Conservation (phyloP, 2,113 vertebrate species). For the Australoheros scitulus region DNA sequence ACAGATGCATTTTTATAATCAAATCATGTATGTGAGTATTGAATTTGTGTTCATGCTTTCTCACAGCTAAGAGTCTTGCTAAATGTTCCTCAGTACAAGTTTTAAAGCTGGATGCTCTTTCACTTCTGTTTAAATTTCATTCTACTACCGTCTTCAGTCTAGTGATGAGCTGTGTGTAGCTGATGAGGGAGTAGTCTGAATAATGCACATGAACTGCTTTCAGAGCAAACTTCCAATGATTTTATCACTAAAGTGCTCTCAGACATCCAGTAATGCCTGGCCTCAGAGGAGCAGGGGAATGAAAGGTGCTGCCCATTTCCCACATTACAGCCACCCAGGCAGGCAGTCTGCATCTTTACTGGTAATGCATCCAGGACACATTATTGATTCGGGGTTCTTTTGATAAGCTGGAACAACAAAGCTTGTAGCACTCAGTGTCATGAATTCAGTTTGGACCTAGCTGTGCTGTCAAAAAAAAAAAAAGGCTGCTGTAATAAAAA, state of each 20-base stretch:
- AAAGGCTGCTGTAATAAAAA: background rate
- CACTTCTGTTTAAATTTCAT: conserved; percentile 15
- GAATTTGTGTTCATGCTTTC: background rate
- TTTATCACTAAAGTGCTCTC: conserved; percentile 65
- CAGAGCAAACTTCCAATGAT: conserved; percentile 43
- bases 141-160: background rate
- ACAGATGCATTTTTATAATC: conserved; percentile 23
- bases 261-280: conserved; percentile 48
- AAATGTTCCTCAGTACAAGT: background rate
- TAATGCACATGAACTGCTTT: conserved; percentile 52
- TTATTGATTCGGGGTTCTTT: conserved; percentile 49
- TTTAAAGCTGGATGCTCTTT: conserved; percentile 3
- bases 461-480: background rate
- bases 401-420: conserved; percentile 17
- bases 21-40: conserved; percentile 10
- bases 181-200: conserved; percentile 19
- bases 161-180: conserved; percentile 11
- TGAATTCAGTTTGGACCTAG: conserved; percentile 3
- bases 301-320: conserved; percentile 39
- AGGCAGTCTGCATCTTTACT: conserved; percentile 18
- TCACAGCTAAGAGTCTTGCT: background rate
- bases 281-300: conserved; percentile 31
- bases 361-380: conserved; percentile 22
- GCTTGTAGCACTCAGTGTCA: background rate
- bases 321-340: conserved; percentile 37